Base-by-base conservation (phyloP, 2,888 invertebrate genomes). In the Congeria kusceri region DNA sequence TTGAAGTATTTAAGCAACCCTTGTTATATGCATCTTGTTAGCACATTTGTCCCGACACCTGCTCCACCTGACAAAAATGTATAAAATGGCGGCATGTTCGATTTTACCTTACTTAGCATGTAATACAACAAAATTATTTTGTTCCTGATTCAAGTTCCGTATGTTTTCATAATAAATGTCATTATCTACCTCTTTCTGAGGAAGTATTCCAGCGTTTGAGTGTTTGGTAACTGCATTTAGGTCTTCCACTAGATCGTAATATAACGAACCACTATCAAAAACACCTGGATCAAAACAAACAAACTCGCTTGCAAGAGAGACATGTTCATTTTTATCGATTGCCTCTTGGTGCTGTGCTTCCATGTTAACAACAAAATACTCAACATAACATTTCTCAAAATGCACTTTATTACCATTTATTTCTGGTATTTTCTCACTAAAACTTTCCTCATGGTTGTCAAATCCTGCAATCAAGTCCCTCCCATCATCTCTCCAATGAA, bases 401-500 rank as follows among this genome's bases (percentile, higher is more conserved):
- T 49, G 15, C 18, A 18, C n/a, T 58, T 29, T 64, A 57, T 68
- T 78, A 39, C 0, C 32, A 32, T 39, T 32, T 18, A 72, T 64
- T 57, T 68, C 59, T 4, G 28, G 62, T 23, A 28, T 23, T 25
- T 68, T 57, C 13, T n/a, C 20, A 2, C 57, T 44, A 39, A 63
- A 81, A 44, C 62, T 66, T n/a, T 64, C 71, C 25, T 77, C 72
- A 72, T 61, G 82, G 13, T 71, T 39, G 15, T 32, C 11, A 39
- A 32, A 74, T 15, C 59, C 66, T 25, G 13, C 56, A 9, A 78
- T 11, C 15, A 83, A 28, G 39, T 58, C 58, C n/a, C 73, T 44
- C 25, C 80, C 89, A 18, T 70, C 89, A 69, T 89, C 59, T 53
- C 89, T 56, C 91, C 90, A 91, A 4, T 87, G 85, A 0, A 77